These are phyloP conservation scores for Watsonalla cultraria DNA, from an alignment of 2,888 invertebrate genomes.

Conservation along the genomic window DNA sequence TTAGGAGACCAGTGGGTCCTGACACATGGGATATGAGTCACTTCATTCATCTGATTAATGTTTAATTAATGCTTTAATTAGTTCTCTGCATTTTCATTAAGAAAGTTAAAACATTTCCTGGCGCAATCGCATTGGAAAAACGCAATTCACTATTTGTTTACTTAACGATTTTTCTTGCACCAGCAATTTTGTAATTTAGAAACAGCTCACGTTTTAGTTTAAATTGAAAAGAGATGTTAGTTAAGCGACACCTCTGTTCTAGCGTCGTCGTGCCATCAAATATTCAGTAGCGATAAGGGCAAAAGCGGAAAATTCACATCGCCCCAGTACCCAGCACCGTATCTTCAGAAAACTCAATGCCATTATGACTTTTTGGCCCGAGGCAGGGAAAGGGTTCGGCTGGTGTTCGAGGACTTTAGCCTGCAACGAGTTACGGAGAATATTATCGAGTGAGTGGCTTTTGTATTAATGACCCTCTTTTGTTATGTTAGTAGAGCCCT, in stretches of 20 bases:
- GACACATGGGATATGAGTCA: too few species aligned
- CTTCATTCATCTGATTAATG: too few species aligned
- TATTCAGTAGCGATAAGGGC: conserved; percentile 86
- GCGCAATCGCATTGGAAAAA: too few species aligned
- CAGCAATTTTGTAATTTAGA: too few species aligned
- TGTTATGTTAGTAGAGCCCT: neutral
- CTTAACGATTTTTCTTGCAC: too few species aligned
- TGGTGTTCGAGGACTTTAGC: conserved; percentile 91
- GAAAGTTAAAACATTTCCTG: too few species aligned
- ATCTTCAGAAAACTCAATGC: conserved; percentile 89
- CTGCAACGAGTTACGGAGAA: conserved; percentile 82
- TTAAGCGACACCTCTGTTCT: conserved; percentile 37
- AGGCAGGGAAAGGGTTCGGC: conserved; percentile 89
- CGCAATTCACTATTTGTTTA: too few species aligned
- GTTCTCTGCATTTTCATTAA: too few species aligned
- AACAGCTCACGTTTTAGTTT: conserved; percentile 17
- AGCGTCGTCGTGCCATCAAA: conserved; percentile 88
- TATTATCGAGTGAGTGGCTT: conserved; percentile 80
- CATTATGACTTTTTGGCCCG: conserved; percentile 93
- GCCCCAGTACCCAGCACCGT: conserved; percentile 88
- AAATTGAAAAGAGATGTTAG: conserved; percentile 22
- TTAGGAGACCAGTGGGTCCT: too few species aligned
- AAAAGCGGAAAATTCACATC: conserved; percentile 91
- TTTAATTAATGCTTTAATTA: too few species aligned
- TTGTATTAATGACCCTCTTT: neutral